Evolutionary conservation across 2,888 invertebrate genomes (phyloP), one percentile per base, ranked within the genome.

Genomic region (Eueremaeus valkanovi): DNA sequence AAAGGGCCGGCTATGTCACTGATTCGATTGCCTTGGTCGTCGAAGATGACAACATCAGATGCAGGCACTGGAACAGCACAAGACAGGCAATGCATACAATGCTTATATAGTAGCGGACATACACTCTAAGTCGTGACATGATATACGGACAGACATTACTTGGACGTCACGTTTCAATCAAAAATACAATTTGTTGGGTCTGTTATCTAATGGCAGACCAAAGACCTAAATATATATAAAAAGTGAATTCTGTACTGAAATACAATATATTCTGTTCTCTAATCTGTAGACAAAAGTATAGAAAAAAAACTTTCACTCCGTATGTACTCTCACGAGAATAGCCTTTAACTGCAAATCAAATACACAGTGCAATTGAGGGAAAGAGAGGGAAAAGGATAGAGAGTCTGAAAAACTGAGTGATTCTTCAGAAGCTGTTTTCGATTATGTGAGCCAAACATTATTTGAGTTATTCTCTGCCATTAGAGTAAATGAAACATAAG

Each of bases 1-100:
- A 81, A 82, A 31, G 83, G 83, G n/a, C 83, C 82, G 49, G 74
- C 77, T 29, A 77, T 63, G 31, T 77, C 63, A 33, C 73, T 63
- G 42, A 77, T 63, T 31, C 42, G 42, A 29, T 73, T 58, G 36
- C 73, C 55, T 42, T 72, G 45, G 40, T 73, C 61, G 27, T 75
- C 73, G 31, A 58, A 73, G 45, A 77, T 75, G n/a, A 66, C 36
- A 27, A 77, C 68, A 29, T 58, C 49, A 21, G 70, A 68, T 42
- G 68, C 70, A 73, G 77, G 77, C 75, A 77, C 77, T 77, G 21
- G 16, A 40, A 13, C 8, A 21, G 51, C 9, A 24, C 33, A 1
- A 27, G 68, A 73, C 73, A 73, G 68, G 24, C 51, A 55, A 45
- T 45, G 45, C 8, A n/a, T n/a, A n/a, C n/a, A n/a, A n/a, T n/a